These are phyloP conservation scores for Brachypteracias leptosomus DNA, from an alignment of 2,113 vertebrate genomes.

Conservation along the genomic window DNA sequence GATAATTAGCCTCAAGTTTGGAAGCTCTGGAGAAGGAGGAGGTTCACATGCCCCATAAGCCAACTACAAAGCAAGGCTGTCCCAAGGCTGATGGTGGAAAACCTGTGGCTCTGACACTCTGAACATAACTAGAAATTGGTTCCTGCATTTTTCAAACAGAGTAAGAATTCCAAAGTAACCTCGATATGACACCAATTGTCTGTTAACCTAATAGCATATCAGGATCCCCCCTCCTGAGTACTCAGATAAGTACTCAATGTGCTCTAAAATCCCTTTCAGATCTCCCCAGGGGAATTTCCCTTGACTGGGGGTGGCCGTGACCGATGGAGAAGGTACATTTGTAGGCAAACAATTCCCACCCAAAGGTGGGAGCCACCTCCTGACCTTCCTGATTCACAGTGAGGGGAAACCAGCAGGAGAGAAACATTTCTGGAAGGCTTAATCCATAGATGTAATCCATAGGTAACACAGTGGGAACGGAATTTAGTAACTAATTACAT, in stretches of 20 bases:
- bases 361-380: background rate
- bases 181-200: background rate
- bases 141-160: background rate
- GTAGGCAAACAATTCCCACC: background rate
- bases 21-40: background rate
- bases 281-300: background rate
- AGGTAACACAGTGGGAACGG: background rate
- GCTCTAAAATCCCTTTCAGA: background rate
- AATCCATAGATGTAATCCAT: constrained; percentile 43
- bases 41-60: background rate
- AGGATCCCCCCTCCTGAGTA: background rate
- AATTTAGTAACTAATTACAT: constrained; percentile 44
- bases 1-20: background rate
- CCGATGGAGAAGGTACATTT: background rate
- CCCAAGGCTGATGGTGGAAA: background rate
- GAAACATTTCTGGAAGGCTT: constrained; percentile 20
- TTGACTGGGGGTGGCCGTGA: background rate
- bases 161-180: background rate
- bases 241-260: background rate
- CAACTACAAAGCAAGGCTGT: background rate
- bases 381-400: background rate
- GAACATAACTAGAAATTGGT: background rate
- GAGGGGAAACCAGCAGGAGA: background rate
- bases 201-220: background rate
- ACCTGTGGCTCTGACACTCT: background rate